Evolutionary conservation across 37 sponge, comb jelly and placozoan genomes (phyloP).

Genomic region (Chondrosia reniformis): DNA sequence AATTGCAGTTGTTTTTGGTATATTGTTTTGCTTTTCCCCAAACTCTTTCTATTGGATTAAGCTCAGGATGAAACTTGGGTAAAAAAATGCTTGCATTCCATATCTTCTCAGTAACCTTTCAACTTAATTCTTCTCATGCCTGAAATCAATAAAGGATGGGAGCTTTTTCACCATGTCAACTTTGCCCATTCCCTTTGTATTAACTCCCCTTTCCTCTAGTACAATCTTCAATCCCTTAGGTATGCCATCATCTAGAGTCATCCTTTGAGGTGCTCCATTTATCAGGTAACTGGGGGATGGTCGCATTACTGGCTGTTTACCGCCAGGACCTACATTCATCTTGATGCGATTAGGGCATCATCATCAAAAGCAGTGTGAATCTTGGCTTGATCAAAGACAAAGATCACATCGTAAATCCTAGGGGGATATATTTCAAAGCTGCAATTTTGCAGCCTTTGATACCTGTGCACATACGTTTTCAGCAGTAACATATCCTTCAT

Average conservation of each 20-base stretch:
- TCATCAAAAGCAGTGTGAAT: constrained; percentile 9
- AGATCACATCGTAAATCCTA: not conserved
- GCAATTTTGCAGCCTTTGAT: not conserved
- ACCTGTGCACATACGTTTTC: constrained; percentile 13
- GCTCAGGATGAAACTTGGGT: constrained; percentile 28
- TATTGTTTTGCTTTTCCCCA: constrained; percentile 27
- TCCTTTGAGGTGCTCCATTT: not conserved
- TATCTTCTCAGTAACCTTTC: not conserved
- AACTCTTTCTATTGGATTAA: constrained; percentile 30
- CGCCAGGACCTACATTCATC: constrained; percentile 41
- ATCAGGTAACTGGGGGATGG: not conserved
- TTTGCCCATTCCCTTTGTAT: not conserved
- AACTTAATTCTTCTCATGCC: constrained; percentile 2
- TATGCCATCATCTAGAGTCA: not conserved
- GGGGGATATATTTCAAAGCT: too few species aligned
- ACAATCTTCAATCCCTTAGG: constrained; percentile 16
- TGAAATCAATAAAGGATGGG: not conserved
- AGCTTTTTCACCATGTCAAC: not conserved
- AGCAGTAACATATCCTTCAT: constrained; percentile 16
- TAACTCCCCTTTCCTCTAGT: not conserved
- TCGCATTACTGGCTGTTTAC: constrained; percentile 8
- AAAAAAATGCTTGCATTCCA: not conserved
- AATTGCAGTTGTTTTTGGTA: constrained; percentile 28
- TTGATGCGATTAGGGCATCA: constrained; percentile 18
- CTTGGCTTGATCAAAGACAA: constrained; percentile 27